A percentile compares a stretch with the other conserved stretches of the same genome.
Conservation (phyloP, 2,888 invertebrate genomes). For the Zootermopsis nevadensis region DNA sequence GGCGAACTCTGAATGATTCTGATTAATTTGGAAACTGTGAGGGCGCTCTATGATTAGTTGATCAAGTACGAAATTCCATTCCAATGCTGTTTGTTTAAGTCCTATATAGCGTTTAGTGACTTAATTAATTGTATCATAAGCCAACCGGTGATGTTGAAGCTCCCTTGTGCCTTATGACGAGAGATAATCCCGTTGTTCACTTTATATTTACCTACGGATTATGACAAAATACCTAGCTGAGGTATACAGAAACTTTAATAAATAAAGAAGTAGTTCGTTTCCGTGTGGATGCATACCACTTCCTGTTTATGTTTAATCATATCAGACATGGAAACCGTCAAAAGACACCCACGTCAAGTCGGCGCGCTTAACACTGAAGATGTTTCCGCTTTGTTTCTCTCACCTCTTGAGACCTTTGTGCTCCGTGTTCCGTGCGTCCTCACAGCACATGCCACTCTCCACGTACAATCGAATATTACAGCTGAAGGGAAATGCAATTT, state of each 20-base stretch:
- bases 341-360: constrained; percentile 7
- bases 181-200: too few species aligned
- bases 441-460: background rate
- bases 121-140: too few species aligned
- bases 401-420: constrained; percentile 22
- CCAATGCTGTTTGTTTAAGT: too few species aligned
- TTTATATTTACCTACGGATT: too few species aligned
- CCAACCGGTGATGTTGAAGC: too few species aligned
- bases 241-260: background rate
- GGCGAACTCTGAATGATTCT: too few species aligned
- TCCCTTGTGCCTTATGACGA: too few species aligned
- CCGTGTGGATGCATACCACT: constrained; percentile 4
- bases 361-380: constrained; percentile 3
- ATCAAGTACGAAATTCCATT: too few species aligned
- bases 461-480: constrained; percentile 18
- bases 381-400: constrained; percentile 15
- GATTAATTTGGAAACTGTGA: too few species aligned
- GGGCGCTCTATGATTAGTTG: too few species aligned
- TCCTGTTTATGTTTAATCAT: background rate
- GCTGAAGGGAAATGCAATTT: constrained; percentile 24
- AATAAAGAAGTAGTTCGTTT: constrained; percentile 1
- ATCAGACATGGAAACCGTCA: constrained; percentile 5
- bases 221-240: too few species aligned
- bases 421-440: background rate
- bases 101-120: too few species aligned